These are phyloP conservation scores for Siniperca obscura DNA, from an alignment of 2,797 vertebrate species.

Conservation along the genomic window DNA sequence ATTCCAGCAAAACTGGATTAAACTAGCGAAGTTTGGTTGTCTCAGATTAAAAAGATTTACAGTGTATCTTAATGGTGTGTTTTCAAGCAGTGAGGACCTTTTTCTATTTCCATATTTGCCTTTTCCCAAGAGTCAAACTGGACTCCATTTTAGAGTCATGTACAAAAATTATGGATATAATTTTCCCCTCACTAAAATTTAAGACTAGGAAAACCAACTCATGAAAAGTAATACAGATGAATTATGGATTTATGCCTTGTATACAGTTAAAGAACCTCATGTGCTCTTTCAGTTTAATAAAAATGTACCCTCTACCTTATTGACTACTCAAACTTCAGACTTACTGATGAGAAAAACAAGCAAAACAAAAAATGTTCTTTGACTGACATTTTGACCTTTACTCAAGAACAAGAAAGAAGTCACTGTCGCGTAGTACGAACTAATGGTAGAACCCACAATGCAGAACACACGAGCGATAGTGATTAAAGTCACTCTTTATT, in stretches of 20 bases:
- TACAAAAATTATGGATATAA: background rate
- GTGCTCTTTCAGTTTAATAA: constrained; percentile 6
- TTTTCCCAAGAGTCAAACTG: background rate
- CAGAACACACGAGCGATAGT: too few species aligned
- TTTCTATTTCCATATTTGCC: background rate
- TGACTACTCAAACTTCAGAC: constrained; percentile 1
- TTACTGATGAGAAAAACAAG: background rate
- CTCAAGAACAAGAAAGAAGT: background rate
- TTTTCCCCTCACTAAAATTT: constrained; percentile 7
- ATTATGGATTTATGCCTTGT: constrained; percentile 46
- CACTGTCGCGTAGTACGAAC: too few species aligned
- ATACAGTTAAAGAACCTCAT: constrained; percentile 20
- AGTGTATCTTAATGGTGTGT: background rate
- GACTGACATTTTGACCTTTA: background rate
- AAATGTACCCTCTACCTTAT: background rate
- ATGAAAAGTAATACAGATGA: constrained; percentile 34
- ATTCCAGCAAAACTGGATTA: constrained; percentile 2
- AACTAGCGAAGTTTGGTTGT: constrained; percentile 8
- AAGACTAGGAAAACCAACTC: background rate
- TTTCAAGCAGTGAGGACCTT: background rate
- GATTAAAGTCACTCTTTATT: too few species aligned
- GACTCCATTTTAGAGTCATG: background rate
- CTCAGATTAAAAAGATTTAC: background rate
- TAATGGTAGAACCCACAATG: too few species aligned
- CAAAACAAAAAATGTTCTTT: background rate